Conservation (phyloP, 64 coral and sea anemone genomes). For the Montipora foliosa region DNA sequence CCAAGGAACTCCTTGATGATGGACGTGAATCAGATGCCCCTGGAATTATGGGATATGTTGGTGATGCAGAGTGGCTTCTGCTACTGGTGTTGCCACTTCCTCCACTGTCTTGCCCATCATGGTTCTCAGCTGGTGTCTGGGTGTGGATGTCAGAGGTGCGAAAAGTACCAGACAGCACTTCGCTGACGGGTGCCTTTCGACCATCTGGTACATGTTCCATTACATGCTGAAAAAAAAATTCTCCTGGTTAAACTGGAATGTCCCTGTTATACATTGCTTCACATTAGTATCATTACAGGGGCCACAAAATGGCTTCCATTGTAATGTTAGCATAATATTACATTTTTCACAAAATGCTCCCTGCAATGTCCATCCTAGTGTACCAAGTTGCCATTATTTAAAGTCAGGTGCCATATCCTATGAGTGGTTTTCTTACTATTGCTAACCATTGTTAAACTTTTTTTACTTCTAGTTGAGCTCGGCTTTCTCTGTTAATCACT, state of each 20-base stretch:
- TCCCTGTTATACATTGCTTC: no score
- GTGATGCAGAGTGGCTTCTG: conserved; percentile 92
- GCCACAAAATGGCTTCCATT: neutral
- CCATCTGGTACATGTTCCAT: conserved; percentile 81
- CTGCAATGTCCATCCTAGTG: no score
- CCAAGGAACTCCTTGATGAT: conserved; percentile 81
- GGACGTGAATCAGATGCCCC: conserved; percentile 70
- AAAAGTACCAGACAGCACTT: conserved; percentile 78
- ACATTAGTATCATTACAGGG: no score
- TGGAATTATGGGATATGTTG: conserved; percentile 77
- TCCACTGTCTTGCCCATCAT: conserved; percentile 81
- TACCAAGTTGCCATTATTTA: no score
- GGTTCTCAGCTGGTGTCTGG: conserved; percentile 74
- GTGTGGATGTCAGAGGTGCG: conserved; percentile 85
- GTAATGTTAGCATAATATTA: no score
- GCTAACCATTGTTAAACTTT: no score
- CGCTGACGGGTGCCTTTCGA: conserved; percentile 77
- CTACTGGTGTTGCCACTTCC: conserved; percentile 75
- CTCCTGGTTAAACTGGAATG: neutral
- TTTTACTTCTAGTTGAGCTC: no score
- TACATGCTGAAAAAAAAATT: conserved; percentile 29
- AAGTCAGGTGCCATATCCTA: no score
- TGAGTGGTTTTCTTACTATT: no score
- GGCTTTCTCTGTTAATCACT: no score
- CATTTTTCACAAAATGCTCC: no score